Evolutionary conservation across 2,113 vertebrate species (phyloP).

Genomic region (Eclectus roratus): DNA sequence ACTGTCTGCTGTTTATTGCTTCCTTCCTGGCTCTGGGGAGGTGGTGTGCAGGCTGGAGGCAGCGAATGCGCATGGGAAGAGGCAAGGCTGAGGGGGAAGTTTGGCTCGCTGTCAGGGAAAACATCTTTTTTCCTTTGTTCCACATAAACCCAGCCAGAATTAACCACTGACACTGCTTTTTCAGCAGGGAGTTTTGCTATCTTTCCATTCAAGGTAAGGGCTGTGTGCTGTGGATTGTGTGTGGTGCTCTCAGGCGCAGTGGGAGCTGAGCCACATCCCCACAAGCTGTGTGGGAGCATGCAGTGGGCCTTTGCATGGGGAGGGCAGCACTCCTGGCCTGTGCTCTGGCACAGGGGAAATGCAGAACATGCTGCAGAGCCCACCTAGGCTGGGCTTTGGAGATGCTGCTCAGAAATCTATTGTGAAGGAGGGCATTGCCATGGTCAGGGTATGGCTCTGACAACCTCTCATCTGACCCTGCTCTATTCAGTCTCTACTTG

Average conservation of each 20-base stretch:
- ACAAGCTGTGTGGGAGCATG: background rate
- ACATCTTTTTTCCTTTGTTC: background rate
- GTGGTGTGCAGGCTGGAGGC: background rate
- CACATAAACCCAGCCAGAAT: background rate
- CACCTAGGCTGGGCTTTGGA: background rate
- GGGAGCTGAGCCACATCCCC: background rate
- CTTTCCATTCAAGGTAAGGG: slow-evolving; percentile 3
- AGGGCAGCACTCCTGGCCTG: background rate
- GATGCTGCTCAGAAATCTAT: rapidly evolving
- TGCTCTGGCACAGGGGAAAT: background rate
- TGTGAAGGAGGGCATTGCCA: background rate
- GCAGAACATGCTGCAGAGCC: background rate
- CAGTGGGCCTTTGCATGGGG: rapidly evolving
- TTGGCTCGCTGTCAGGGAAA: background rate
- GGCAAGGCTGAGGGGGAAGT: slow-evolving; percentile 11
- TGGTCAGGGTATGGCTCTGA: background rate
- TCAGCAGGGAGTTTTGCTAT: background rate
- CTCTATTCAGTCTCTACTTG: background rate
- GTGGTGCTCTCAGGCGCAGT: background rate
- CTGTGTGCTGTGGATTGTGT: background rate
- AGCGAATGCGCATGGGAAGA: background rate
- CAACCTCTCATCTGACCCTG: background rate
- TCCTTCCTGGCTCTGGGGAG: background rate
- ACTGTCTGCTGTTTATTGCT: background rate
- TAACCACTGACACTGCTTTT: background rate